Evolutionary conservation across 2,797 vertebrate species (phyloP).

Genomic region (Zonotrichia albicollis): DNA sequence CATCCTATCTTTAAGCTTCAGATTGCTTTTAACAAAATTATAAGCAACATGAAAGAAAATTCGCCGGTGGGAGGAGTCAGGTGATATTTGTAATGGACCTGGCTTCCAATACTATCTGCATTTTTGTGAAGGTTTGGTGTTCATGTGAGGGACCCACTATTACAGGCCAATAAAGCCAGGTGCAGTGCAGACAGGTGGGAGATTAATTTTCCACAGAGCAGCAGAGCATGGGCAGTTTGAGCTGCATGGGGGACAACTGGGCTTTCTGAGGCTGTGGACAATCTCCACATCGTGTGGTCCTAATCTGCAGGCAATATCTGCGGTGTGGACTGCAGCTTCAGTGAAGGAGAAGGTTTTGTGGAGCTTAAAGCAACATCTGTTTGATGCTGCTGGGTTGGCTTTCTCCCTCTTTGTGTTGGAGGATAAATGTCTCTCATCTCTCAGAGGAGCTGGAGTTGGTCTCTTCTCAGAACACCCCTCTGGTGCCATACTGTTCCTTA

Average conservation of each 20-base stretch:
- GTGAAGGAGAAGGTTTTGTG: background rate
- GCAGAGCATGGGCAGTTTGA: fast-evolving
- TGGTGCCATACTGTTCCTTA: background rate
- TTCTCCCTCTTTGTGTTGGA: background rate
- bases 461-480: background rate
- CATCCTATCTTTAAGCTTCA: background rate
- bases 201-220: background rate
- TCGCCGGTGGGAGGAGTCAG: background rate
- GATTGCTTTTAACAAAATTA: background rate
- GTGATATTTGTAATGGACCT: background rate
- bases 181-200: background rate
- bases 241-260: fast-evolving
- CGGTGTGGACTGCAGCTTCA: background rate
- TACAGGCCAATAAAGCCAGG: background rate
- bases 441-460: background rate
- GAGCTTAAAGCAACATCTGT: background rate
- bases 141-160: background rate
- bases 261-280: background rate
- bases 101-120: background rate
- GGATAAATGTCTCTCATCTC: background rate
- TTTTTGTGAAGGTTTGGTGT: background rate
- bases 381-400: background rate
- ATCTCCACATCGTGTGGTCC: background rate
- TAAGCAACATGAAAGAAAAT: background rate
- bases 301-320: background rate